Evolutionary conservation across 2,888 invertebrate species (phyloP), one percentile per base, ranked within the genome.

Genomic region (Dexiosoma caninum): DNA sequence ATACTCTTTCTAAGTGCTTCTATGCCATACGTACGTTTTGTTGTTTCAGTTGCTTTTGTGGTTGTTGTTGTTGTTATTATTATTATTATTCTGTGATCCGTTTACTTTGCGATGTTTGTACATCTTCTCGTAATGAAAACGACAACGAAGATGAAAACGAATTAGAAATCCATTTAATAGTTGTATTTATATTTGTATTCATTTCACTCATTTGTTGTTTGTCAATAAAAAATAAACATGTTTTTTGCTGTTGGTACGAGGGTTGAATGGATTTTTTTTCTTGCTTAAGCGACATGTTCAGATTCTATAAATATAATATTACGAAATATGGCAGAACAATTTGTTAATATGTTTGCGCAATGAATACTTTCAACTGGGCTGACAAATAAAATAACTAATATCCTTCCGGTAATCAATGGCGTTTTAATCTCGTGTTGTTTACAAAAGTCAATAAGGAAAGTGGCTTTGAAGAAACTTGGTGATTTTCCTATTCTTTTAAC

Each of bases 151-250:
- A 55, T 46, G 46, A 67, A 60, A 70, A 71, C 53, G 70, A 77
- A 80, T 77, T 80, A 77, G 67, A 67, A 81, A 77, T 81, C 66
- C 77, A 81, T 81, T 81, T 78, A 74, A 62, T 55, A 70, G 59
- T 70, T 66, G 53, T 78, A 53, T 77, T 75, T 67, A 55, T 72
- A 55, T 72, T 72, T 77, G 66, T 77, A 62, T 78, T 21, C 35
- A 46, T 67, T 55, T 67, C 16, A 27, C 62, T 72, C 67, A 53
- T 72, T 77, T 55, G 49, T 66, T 55, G 32, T 40, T 49, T 71
- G 77, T 21, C 64, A 78, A 78, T 32, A 30, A 40, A 55, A 74
- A 78, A 30, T 44, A 55, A 42, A 30, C 9, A 46, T 14, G 14
- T 5, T 21, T n/a, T 9, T 5, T 19, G 42, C 14, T 21, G n/a